phyloP scores from a whole-genome alignment of 2,888 invertebrate genomes.

The Escarpia spicata region DNA sequence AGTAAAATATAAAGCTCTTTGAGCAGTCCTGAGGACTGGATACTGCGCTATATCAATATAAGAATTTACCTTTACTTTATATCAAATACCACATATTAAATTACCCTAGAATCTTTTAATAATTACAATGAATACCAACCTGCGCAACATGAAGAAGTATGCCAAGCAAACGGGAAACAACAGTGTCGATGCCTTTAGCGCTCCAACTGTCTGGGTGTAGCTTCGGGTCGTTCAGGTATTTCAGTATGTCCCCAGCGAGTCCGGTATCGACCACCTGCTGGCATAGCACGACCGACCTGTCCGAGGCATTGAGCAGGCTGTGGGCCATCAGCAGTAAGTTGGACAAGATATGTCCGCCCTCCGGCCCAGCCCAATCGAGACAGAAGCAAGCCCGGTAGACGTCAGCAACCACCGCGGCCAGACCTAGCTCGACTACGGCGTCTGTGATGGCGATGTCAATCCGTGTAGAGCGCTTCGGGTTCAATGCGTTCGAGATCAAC shows the following conservation, averaged over 20 bases:
- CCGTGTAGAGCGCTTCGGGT: background rate
- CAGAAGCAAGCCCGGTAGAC: background rate
- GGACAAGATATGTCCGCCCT: background rate
- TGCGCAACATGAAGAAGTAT: background rate
- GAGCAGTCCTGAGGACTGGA: no score
- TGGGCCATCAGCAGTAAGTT: background rate
- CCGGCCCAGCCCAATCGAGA: background rate
- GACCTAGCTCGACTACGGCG: background rate
- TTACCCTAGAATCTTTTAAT: no score
- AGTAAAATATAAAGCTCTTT: no score
- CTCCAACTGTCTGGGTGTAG: background rate
- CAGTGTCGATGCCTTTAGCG: background rate
- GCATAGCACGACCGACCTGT: background rate
- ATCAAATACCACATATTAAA: no score
- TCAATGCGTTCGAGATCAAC: background rate
- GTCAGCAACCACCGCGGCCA: background rate
- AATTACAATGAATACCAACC: background rate
- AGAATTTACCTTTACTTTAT: no score
- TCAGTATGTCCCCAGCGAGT: background rate
- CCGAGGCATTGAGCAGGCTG: background rate
- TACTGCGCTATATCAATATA: no score
- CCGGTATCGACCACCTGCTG: background rate
- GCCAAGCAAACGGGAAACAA: background rate
- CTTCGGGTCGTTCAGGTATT: slow-evolving; percentile 5
- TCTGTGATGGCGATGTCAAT: background rate